Base-by-base conservation (phyloP, 2,113 vertebrate species). In the Lamprologus tigripictilis region DNA sequence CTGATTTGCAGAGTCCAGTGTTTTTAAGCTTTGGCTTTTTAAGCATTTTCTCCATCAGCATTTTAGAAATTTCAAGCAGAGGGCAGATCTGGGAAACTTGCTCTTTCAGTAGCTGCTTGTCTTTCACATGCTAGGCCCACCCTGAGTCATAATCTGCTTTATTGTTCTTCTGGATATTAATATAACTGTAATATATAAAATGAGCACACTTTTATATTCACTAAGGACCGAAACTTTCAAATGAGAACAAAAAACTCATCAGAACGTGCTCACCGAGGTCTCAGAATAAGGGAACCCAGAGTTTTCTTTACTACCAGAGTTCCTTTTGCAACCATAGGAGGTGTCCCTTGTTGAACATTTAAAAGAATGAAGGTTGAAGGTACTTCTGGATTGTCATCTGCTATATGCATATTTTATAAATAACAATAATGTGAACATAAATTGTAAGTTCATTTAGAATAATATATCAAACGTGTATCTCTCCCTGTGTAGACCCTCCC, bases 401-500 rank as follows among this genome's bases (percentile, higher is more conserved):
- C 42, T 76, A 76, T 28, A 47, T 76, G 71, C 42, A 76, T 76
- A 28, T 49, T 78, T 78, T 49, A 12, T 78, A 49, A 49, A 49
- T 49, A n/a, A n/a, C n/a, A n/a, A n/a, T n/a, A n/a, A n/a, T n/a
- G n/a, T n/a, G n/a, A n/a, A n/a, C n/a, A n/a, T n/a, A n/a, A n/a
- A n/a, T n/a, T n/a, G n/a, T n/a, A 28, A 45, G 11, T 40, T 47
- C 5, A 53, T 71, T 26, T 47, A 12, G 3, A 86, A 7, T 26
- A 45, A 45, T 4, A 17, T 21, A 35, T 9, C 51, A 35, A 87
- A 51, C 9, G n/a, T 81, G 9, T 42, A 1, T 85, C 6, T 83
- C 5, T 86, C 16, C 40, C 19, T 78, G 5, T 80, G 4, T 89
- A 99, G 98, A 99, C 86, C 97, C 98, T 13, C 98, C 98, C 1